phyloP scores from a whole-genome alignment of 1,140 invertebrate genomes.

The Frieseomelitta varia region DNA sequence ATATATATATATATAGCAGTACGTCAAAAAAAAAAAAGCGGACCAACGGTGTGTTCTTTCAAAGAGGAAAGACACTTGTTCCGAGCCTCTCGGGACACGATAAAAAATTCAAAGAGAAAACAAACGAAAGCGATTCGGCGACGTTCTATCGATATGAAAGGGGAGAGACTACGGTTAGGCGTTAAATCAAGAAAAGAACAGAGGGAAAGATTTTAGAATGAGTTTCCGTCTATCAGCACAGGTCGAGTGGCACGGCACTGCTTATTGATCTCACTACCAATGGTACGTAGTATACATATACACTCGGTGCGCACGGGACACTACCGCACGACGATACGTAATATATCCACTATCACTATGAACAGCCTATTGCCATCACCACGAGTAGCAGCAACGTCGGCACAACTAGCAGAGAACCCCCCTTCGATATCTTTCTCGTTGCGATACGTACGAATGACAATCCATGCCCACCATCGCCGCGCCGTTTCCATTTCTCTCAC shows the following conservation, averaged over 20 bases:
- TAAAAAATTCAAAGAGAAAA: constrained; percentile 25
- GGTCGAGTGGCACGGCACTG: constrained; percentile 73
- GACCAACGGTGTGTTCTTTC: constrained; percentile 17
- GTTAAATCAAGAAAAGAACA: not conserved
- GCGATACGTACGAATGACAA: not conserved
- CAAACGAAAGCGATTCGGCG: constrained; percentile 10
- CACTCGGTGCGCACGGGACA: constrained; percentile 66
- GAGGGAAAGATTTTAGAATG: constrained; percentile 36
- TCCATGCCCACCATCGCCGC: not conserved
- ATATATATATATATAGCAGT: not conserved
- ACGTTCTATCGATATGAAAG: not conserved
- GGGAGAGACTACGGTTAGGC: not conserved
- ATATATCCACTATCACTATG: constrained; percentile 46
- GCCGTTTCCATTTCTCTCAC: not conserved
- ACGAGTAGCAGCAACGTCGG: constrained; percentile 38
- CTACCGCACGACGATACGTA: constrained; percentile 61
- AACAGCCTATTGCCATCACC: constrained; percentile 2
- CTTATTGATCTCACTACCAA: constrained; percentile 77
- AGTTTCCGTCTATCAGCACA: constrained; percentile 59
- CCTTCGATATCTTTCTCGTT: not conserved
- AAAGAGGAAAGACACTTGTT: constrained; percentile 13
- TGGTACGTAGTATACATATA: constrained; percentile 73
- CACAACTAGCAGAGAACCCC: constrained; percentile 6
- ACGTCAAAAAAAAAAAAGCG: constrained; percentile 38
- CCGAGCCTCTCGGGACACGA: not conserved